Conservation (phyloP, 2,113 vertebrate genomes). For the Pseudorectes ferrugineus region DNA sequence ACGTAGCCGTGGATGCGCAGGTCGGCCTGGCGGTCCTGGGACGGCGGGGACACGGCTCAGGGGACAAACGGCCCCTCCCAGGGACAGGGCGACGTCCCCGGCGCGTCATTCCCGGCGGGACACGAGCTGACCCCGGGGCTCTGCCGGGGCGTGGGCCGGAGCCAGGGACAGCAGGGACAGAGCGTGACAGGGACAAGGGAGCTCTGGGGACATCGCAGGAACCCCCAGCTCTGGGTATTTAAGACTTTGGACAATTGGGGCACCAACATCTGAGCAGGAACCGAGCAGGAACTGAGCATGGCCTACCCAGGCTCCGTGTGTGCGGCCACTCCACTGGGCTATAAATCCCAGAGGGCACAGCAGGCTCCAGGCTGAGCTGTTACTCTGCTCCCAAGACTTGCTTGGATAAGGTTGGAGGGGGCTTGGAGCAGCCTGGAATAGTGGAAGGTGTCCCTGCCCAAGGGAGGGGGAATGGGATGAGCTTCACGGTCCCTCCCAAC, state of each 20-base stretch:
- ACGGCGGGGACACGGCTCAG: not conserved
- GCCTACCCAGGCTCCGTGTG: not conserved
- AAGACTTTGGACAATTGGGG: not conserved
- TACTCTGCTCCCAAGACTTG: not conserved
- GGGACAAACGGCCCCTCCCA: not conserved
- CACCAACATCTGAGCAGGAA: not conserved
- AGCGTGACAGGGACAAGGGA: not conserved
- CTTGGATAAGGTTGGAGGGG: not conserved
- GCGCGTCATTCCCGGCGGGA: fast-evolving
- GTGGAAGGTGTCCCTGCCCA: not conserved
- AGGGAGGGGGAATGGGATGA: not conserved
- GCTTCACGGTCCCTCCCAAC: not conserved
- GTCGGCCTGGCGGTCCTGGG: slow-evolving; percentile 89
- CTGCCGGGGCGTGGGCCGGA: not conserved
- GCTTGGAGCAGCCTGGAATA: not conserved
- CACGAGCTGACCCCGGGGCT: fast-evolving
- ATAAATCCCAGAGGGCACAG: not conserved
- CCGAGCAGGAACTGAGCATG: fast-evolving
- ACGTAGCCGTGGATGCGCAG: slow-evolving; percentile 88
- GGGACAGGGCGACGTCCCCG: not conserved
- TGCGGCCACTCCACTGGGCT: not conserved
- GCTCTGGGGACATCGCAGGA: not conserved
- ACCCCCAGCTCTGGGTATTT: not conserved
- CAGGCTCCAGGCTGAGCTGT: not conserved
- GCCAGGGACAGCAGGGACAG: not conserved